Percentiles rank a stretch among this genome's conserved stretches.
These are phyloP conservation scores for Boloria selene DNA, from an alignment of 2,888 invertebrate genomes.

Conservation along the genomic window DNA sequence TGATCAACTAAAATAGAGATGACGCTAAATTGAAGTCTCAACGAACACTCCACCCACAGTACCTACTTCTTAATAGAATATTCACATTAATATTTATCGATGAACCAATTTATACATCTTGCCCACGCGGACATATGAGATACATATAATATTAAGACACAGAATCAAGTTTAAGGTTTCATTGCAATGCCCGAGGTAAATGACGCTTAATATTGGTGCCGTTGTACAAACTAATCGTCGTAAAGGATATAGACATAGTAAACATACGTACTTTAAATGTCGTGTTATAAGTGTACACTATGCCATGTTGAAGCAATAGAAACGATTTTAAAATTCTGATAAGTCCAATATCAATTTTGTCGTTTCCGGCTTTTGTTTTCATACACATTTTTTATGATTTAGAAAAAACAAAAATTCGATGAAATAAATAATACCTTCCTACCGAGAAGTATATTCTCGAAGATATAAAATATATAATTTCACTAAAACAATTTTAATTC, in stretches of 20 bases:
- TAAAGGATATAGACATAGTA: no score
- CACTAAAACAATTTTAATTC: neutral
- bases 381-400: no score
- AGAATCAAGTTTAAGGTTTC: neutral
- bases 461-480: no score
- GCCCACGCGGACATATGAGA: constrained; percentile 54
- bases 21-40: constrained; percentile 49
- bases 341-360: no score
- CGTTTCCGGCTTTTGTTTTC: no score
- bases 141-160: constrained; percentile 19
- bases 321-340: no score
- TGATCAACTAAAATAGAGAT: constrained; percentile 60
- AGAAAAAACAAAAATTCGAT: no score
- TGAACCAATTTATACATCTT: constrained; percentile 52
- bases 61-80: constrained; percentile 47
- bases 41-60: constrained; percentile 52
- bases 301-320: no score
- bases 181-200: constrained; percentile 2
- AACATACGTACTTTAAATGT: no score
- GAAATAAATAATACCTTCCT: no score
- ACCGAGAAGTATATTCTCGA: no score
- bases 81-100: constrained; percentile 52
- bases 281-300: no score
- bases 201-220: constrained; percentile 1
- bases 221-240: neutral